These are phyloP conservation scores for Sander vitreus DNA, from an alignment of 2,113 vertebrate genomes.

Conservation along the genomic window DNA sequence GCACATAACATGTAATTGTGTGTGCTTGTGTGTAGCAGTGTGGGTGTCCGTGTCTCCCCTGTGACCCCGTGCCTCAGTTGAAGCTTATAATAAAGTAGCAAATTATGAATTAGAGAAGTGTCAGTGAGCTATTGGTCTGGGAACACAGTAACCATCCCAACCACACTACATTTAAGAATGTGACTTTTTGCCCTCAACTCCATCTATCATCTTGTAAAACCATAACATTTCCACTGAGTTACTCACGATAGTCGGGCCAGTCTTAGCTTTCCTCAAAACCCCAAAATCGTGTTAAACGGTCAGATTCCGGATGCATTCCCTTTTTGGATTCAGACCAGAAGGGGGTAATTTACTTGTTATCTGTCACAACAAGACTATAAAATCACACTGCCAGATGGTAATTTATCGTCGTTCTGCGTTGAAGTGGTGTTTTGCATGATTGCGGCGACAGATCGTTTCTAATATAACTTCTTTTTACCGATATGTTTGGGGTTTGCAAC, in stretches of 20 bases:
- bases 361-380: constrained; percentile 60
- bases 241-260: constrained; percentile 29
- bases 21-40: not conserved
- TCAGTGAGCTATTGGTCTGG: constrained; percentile 71
- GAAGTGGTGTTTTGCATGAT: constrained; percentile 51
- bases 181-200: constrained; percentile 53
- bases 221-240: constrained; percentile 52
- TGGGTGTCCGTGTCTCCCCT: constrained; percentile 55
- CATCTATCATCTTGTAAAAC: constrained; percentile 65
- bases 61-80: constrained; percentile 45
- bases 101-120: constrained; percentile 77
- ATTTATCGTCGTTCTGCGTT: constrained; percentile 19
- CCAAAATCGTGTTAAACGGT: constrained; percentile 54
- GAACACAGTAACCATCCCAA: constrained; percentile 58
- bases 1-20: not conserved
- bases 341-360: constrained; percentile 58
- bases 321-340: constrained; percentile 27
- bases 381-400: constrained; percentile 28
- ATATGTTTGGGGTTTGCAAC: not conserved
- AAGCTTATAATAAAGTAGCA: constrained; percentile 62
- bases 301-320: constrained; percentile 39
- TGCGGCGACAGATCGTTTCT: constrained; percentile 8
- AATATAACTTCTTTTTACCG: not conserved
- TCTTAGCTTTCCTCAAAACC: constrained; percentile 41
- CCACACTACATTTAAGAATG: constrained; percentile 69